Base-by-base conservation (phyloP, 2,113 vertebrate species). In the Acrocephalus kingi region DNA sequence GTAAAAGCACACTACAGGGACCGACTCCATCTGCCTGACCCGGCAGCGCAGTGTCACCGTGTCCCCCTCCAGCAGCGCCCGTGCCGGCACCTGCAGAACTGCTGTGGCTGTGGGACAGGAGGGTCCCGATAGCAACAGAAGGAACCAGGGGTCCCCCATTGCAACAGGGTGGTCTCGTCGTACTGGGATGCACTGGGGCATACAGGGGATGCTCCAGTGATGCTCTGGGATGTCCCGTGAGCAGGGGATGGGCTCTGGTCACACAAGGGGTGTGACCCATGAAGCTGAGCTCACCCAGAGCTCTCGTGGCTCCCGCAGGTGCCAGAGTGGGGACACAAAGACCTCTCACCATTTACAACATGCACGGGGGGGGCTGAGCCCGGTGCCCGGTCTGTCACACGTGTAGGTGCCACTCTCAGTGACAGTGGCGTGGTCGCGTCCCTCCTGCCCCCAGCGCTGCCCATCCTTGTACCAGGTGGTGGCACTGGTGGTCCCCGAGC, bases 11-110 rank as follows among this genome's bases (percentile, higher is more conserved):
- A 37, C 20, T 19, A 8, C 7, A 31, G 3, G 2, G 30, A 18
- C 18, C 7, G 1, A 3, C 6, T 6, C 1, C 16, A 25, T 3
- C 28, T 19, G 1, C 52, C 7, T 13, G 43, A 12, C 2, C 13
- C 28, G 35, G 35, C 76, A 79, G 61, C 11, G 19, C 77, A 66
- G 62, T 11, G 25, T 37, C 62, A 46, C 15, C 7, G 2, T 11
- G 49, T 80, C 51, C 33, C 33, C 62, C 25, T 80, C 62, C 62
- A 80, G 61, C 49, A 79, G 76, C 2, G 2, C 3, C 62, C 2
- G 0, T 0, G 5, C 25, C 0, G 25, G 20, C 19, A 46, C 61
- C 61, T 79, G 62, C 49, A 55, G 49, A 39, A 55, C 33, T 14
- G 8, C 2, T 5, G 19, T 6, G 55, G 19, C 58, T 59, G 58